Conservation (phyloP, 2,113 vertebrate genomes). For the Brachypteracias leptosomus region DNA sequence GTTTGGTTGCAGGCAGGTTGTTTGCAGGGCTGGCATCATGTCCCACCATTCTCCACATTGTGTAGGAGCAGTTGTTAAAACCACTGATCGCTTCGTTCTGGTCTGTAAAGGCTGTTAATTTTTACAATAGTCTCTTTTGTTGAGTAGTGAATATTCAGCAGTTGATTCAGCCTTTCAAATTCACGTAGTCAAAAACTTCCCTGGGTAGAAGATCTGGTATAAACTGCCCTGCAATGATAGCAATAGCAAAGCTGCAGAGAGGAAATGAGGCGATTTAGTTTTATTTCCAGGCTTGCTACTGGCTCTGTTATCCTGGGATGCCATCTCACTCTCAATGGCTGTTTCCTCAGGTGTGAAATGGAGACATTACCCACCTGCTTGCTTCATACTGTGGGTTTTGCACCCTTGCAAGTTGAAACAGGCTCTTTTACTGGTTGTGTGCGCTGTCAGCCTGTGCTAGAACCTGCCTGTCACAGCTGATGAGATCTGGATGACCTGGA, state of each 20-base stretch:
- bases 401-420: neutral
- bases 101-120: neutral
- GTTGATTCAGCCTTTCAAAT: neutral
- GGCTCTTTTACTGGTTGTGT: neutral
- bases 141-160: neutral
- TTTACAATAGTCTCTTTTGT: neutral
- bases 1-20: neutral
- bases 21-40: neutral
- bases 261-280: neutral
- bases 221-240: neutral
- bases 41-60: neutral
- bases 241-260: neutral
- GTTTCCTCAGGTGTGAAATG: constrained; percentile 39
- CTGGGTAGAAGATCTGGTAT: neutral
- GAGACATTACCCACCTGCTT: constrained; percentile 18
- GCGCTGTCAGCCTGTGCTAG: neutral
- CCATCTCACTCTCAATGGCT: neutral
- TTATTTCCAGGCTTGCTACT: neutral
- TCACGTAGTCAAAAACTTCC: neutral
- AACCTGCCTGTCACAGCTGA: neutral
- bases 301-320: neutral
- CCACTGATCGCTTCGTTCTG: neutral
- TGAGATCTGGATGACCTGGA: neutral
- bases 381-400: neutral
- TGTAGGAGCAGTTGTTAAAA: neutral